Base-by-base conservation (phyloP, 2,113 vertebrate species). In the Paradoxurus hermaphroditus region DNA sequence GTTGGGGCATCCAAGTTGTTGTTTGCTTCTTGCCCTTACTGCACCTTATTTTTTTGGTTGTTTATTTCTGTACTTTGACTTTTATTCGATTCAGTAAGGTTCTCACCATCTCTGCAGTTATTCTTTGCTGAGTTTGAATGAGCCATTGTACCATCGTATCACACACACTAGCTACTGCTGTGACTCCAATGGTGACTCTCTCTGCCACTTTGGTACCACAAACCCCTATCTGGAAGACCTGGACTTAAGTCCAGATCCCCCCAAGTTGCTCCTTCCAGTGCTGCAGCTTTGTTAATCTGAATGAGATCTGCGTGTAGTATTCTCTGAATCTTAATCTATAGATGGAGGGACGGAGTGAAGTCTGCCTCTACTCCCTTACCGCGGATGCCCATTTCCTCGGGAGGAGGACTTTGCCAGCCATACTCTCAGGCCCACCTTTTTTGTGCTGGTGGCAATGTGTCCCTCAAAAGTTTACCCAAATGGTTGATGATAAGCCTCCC, bases 381-480 rank as follows among this genome's bases (percentile, higher is more conserved):
- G 8, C 3, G n/a, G 65, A 31, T 1, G 0, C 9, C 73, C 21
- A 1, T 16, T 29, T 82, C n/a, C 19, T 29, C 13, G 6, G 29
- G 44, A 72, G 49, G 39, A 79, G 31, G 8, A 56, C 3, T 34
- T 36, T 16, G 19, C 9, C n/a, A 25, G n/a, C 29, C 62, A 36
- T 11, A 18, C 41, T 79, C n/a, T 56, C 63, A 14, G 0, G 19
- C 14, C 36, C 3, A 36, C n/a, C 23, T 63, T 4, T n/a, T 29
- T 39, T 72, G n/a, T 41, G 49, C 11, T 8, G 3, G 12, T 46
- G 62, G 21, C n/a, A 51, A 2, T 46, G 13, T 46, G 23, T 25
- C 25, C 56, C 49, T 88, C 15, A 41, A 75, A 75, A 87, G 1
- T 21, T 56, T 46, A 56, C 27, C 39, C n/a, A 4, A 34, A n/a